Percentiles rank a stretch among this genome's conserved stretches.
Evolutionary conservation across 2,888 invertebrate genomes (phyloP).

Genomic region (Hypercompe scribonia): DNA sequence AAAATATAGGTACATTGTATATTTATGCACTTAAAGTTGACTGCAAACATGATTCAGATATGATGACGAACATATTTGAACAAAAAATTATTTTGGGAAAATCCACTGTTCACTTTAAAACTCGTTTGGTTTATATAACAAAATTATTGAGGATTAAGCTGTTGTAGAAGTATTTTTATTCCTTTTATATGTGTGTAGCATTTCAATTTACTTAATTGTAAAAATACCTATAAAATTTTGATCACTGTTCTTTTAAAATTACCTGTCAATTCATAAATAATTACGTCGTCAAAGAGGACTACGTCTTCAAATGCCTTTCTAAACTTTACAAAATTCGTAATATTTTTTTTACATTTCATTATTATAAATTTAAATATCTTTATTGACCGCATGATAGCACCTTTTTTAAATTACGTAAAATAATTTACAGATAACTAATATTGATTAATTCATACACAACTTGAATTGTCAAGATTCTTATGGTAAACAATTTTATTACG

Average conservation of each 20-base stretch:
- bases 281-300: too few species aligned
- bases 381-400: too few species aligned
- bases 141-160: background rate
- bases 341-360: too few species aligned
- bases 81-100: background rate
- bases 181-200: too few species aligned
- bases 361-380: too few species aligned
- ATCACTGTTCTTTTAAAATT: too few species aligned
- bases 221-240: too few species aligned
- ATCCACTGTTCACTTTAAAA: background rate
- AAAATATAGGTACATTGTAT: background rate
- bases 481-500: background rate
- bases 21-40: background rate
- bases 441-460: background rate
- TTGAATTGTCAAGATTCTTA: background rate
- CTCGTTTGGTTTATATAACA: background rate
- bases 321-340: too few species aligned
- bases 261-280: too few species aligned
- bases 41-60: background rate
- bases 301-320: too few species aligned
- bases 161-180: too few species aligned
- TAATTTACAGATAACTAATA: background rate
- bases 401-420: background rate
- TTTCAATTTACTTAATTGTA: too few species aligned
- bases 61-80: background rate